Evolutionary conservation across 2,113 vertebrate genomes (phyloP).

Genomic region (Heterotis niloticus): DNA sequence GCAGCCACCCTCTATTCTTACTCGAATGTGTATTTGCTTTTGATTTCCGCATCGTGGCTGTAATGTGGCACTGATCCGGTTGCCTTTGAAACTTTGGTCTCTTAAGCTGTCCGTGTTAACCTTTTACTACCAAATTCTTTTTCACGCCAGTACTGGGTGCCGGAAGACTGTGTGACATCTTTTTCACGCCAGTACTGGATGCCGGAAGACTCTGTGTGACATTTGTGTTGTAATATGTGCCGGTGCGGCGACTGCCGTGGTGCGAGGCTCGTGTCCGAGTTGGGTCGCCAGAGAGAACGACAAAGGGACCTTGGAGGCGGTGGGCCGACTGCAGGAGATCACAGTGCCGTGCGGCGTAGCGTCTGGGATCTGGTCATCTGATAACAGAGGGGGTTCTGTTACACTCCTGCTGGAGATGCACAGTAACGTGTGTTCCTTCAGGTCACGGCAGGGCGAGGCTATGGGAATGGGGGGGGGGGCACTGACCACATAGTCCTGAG

Average conservation of each 20-base stretch:
- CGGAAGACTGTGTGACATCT: neutral
- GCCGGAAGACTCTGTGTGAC: neutral
- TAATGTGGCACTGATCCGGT: neutral
- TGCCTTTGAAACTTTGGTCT: neutral
- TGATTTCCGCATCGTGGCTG: neutral
- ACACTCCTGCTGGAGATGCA: conserved; percentile 63
- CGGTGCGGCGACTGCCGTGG: conserved; percentile 44
- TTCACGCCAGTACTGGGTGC: neutral
- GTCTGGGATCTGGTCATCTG: conserved; percentile 70
- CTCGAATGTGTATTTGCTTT: conserved; percentile 24
- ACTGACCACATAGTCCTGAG: conserved; percentile 2
- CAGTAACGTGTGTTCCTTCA: conserved; percentile 62
- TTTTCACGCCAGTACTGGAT: neutral
- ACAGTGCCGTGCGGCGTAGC: conserved; percentile 39
- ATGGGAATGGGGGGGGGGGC: conserved; percentile 37
- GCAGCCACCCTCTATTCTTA: conserved; percentile 34
- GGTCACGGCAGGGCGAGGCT: conserved; percentile 32
- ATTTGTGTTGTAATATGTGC: neutral
- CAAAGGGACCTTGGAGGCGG: conserved; percentile 63
- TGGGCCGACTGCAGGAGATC: conserved; percentile 39
- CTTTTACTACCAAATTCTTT: neutral
- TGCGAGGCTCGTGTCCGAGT: conserved; percentile 11
- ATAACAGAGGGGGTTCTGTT: conserved; percentile 77
- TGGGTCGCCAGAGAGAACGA: conserved; percentile 40
- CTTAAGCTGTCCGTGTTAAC: neutral